Conservation (phyloP, 2,797 vertebrate genomes). For the Xenops minutus region DNA sequence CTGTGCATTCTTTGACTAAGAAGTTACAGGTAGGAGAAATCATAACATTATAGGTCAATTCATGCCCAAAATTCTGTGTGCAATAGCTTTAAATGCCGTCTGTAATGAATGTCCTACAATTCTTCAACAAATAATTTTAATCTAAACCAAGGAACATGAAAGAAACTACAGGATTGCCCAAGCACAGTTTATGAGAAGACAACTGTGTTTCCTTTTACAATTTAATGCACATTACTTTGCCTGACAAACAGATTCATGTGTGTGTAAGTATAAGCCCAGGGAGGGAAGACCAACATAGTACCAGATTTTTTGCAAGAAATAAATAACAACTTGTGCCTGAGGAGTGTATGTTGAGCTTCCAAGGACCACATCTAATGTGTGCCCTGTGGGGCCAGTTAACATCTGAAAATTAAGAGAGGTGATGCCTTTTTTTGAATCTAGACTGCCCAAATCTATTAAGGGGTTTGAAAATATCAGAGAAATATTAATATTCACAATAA, state of each 20-base stretch:
- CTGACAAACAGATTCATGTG: background rate
- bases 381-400: fast-evolving
- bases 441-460: background rate
- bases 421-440: background rate
- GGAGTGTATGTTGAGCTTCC: background rate
- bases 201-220: background rate
- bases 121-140: background rate
- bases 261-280: background rate
- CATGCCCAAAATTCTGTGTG: background rate
- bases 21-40: background rate
- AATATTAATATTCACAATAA: background rate
- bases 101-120: background rate
- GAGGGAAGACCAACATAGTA: background rate
- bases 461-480: background rate
- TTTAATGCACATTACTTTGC: background rate
- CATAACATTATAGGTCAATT: background rate
- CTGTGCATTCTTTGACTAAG: background rate
- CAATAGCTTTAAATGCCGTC: background rate
- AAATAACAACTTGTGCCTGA: background rate
- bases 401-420: background rate
- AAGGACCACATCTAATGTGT: background rate
- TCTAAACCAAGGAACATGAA: background rate
- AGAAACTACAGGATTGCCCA: background rate
- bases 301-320: background rate
- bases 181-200: background rate